Base-by-base conservation (phyloP, 2,113 vertebrate genomes). In the Bubalus kerabau region DNA sequence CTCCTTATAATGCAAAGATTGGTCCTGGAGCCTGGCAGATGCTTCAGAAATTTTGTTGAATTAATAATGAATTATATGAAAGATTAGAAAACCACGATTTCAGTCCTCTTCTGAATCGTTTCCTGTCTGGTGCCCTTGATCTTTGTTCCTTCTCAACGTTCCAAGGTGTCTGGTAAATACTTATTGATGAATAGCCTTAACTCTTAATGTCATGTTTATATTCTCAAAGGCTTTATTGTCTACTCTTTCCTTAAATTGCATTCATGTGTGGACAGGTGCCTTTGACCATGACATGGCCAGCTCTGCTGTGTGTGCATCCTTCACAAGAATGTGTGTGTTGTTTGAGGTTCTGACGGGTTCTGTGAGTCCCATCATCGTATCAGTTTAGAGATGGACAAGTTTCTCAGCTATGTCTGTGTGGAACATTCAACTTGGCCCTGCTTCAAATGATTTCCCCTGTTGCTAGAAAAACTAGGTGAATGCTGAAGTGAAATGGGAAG, bases 1-100 rank as follows among this genome's bases (percentile, higher is more conserved):
- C n/a, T 10, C 40, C 2, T 43, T 28, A 1, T 28, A 5, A 15
- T 4, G n/a, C 30, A 30, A n/a, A 54, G 28, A 26, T 0, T 36
- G 62, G n/a, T 60, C 11, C 32, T 12, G 46, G 30, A 40, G 48
- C 54, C 26, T 48, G 16, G 24, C 30, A 32, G 40, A 15, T 23
- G 17, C 9, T 32, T 56, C 8, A 28, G 43, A 78, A 19, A 17
- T 57, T 56, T 48, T 67, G 43, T 67, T 59, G 28, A 64, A 26
- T 50, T 40, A 93, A 30, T 76, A 21, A 24, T 21, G 32, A 64
- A 87, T 52, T 57, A 52, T 36, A 56, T 4, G 11, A 13, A 23
- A 64, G 74, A 43, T n/a, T 40, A 52, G n/a, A 60, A 30, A 74
- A 30, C 12, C 2, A 7, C 11, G 40, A 3, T 80, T 80, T 56